These are phyloP conservation scores for Pararge aegeria DNA, from an alignment of 1,140 invertebrate species.

Conservation along the genomic window DNA sequence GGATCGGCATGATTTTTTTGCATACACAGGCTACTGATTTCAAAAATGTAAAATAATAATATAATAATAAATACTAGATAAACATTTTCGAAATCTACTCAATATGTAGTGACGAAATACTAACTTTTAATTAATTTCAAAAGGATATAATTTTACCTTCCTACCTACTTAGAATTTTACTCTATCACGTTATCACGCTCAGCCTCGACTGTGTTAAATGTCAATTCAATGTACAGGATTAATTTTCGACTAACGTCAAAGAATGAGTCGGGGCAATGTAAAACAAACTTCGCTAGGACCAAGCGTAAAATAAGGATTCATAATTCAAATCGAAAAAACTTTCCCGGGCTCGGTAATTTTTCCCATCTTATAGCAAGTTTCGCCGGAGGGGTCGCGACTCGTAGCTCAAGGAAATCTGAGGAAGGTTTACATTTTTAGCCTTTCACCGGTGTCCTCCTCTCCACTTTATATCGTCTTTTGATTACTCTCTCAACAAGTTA, in stretches of 20 bases:
- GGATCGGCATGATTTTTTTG: too few relatives aligned
- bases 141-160: too few relatives aligned
- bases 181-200: too few relatives aligned
- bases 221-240: conserved; percentile 49
- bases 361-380: conserved; percentile 76
- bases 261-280: conserved; percentile 64
- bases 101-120: too few relatives aligned
- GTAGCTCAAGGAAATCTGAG: conserved; percentile 67
- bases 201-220: conserved; percentile 23
- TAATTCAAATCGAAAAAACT: conserved; percentile 80
- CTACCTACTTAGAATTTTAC: too few relatives aligned
- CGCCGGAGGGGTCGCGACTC: conserved; percentile 65
- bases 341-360: conserved; percentile 73
- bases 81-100: too few relatives aligned
- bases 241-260: conserved; percentile 61
- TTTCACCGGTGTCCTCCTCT: conserved; percentile 72
- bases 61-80: too few relatives aligned
- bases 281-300: conserved; percentile 71
- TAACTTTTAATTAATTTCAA: too few relatives aligned
- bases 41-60: too few relatives aligned
- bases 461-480: conserved; percentile 78
- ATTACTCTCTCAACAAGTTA: conserved; percentile 79
- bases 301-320: conserved; percentile 77
- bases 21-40: too few relatives aligned
- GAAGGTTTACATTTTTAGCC: conserved; percentile 77